A percentile compares a stretch with the other conserved stretches of the same genome.
These are phyloP conservation scores for Macropodus opercularis DNA, from an alignment of 2,797 vertebrate species.

Conservation along the genomic window DNA sequence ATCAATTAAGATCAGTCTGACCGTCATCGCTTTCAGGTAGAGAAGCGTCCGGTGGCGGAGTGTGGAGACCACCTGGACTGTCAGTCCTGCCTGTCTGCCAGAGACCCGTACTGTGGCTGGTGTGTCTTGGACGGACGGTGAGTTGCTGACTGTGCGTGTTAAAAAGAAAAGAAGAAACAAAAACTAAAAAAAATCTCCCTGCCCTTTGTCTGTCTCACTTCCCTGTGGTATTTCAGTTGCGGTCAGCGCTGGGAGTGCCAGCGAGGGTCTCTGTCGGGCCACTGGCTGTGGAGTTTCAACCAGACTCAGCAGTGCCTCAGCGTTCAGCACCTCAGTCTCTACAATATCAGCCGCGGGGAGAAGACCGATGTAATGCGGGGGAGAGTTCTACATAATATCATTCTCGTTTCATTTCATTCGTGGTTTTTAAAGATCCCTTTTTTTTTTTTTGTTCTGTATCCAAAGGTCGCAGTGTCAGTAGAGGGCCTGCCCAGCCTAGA, in stretches of 20 bases:
- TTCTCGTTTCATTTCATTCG: background rate
- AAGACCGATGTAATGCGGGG: conserved; percentile 84
- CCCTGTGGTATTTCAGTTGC: conserved; percentile 79
- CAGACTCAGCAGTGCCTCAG: conserved; percentile 85
- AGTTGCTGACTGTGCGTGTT: conserved; percentile 59
- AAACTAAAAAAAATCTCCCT: too few relatives aligned
- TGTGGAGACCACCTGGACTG: conserved; percentile 90
- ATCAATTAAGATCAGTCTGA: background rate
- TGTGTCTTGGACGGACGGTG: conserved; percentile 95
- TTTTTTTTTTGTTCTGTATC: conserved; percentile 3
- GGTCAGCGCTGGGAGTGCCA: conserved; percentile 87
- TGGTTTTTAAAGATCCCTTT: background rate
- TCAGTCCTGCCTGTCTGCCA: conserved; percentile 87
- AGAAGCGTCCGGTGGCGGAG: conserved; percentile 90
- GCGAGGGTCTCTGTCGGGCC: conserved; percentile 82
- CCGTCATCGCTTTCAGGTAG: conserved; percentile 82
- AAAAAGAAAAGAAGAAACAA: too few relatives aligned
- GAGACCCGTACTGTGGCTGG: conserved; percentile 96
- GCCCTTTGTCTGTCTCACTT: background rate
- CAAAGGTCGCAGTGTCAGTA: conserved; percentile 87
- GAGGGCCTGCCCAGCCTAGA: conserved; percentile 85
- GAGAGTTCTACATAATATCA: background rate
- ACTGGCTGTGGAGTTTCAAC: conserved; percentile 94
- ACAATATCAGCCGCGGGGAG: conserved; percentile 92
- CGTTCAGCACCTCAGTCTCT: conserved; percentile 85